These are phyloP conservation scores for Limnephilus auricula DNA, from an alignment of 2,888 invertebrate genomes.

Conservation along the genomic window DNA sequence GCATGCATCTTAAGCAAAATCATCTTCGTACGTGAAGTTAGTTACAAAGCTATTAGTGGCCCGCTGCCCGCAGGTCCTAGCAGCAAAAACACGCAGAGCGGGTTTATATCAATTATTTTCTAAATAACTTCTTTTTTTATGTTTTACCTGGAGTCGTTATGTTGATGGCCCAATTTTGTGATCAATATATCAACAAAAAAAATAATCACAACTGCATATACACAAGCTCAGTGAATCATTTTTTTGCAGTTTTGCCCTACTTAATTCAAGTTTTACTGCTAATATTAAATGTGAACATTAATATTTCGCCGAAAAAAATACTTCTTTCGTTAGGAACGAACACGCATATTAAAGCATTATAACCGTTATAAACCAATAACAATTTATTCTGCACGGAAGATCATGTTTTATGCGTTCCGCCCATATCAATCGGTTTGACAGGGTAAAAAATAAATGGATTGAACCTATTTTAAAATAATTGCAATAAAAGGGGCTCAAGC, in stretches of 20 bases:
- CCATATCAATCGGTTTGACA: background rate
- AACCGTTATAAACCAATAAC: background rate
- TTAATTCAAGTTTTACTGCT: background rate
- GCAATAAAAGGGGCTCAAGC: background rate
- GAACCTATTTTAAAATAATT: no score
- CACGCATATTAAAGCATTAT: background rate
- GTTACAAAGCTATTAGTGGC: no score
- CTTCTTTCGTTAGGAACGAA: background rate
- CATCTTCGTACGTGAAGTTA: no score
- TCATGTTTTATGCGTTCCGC: background rate
- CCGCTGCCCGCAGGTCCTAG: no score
- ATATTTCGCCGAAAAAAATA: background rate
- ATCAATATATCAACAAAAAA: background rate
- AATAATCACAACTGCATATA: background rate
- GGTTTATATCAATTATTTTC: background rate
- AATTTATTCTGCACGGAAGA: background rate
- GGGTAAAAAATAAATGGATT: no score
- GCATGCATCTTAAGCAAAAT: no score
- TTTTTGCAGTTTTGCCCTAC: background rate
- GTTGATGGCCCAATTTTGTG: background rate
- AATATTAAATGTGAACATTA: background rate
- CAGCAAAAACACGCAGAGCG: no score
- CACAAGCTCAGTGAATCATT: background rate
- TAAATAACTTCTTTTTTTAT: background rate
- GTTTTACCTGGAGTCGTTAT: background rate